phyloP scores from a whole-genome alignment of 2,797 vertebrate genomes.

The Heteromormyrus szaboi region DNA sequence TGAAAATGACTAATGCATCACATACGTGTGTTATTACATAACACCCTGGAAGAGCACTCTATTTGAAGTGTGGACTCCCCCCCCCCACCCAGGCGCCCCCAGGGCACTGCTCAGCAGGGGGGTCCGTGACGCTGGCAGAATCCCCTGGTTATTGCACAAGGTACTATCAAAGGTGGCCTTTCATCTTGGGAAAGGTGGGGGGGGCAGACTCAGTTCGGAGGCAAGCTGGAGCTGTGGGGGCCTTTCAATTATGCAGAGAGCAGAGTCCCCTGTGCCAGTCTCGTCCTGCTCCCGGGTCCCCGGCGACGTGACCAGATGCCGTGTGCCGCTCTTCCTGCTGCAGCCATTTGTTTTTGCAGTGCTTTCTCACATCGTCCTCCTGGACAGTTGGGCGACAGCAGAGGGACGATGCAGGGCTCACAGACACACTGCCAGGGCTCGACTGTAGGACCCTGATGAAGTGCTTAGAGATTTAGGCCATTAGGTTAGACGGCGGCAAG shows the following conservation, averaged over 20 bases:
- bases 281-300: background rate
- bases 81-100: slow-evolving; percentile 37
- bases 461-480: slow-evolving; percentile 1
- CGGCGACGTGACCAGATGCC: background rate
- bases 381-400: background rate
- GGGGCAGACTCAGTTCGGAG: slow-evolving; percentile 40
- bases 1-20: background rate
- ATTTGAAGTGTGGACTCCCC: background rate
- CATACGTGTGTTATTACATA: background rate
- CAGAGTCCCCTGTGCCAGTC: slow-evolving; percentile 21
- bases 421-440: background rate
- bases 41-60: background rate
- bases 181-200: slow-evolving; percentile 28
- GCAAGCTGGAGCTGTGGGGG: slow-evolving; percentile 28
- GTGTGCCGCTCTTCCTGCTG: background rate
- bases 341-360: background rate
- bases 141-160: slow-evolving; percentile 54
- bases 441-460: background rate
- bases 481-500: background rate
- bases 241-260: slow-evolving; percentile 52
- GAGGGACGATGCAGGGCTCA: background rate
- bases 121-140: slow-evolving; percentile 41
- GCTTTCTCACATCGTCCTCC: background rate
- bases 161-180: slow-evolving; percentile 39
- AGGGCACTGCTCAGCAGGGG: slow-evolving; percentile 48